Conservation (phyloP, 2,888 invertebrate species). For the Carpatolechia fugitivella region DNA sequence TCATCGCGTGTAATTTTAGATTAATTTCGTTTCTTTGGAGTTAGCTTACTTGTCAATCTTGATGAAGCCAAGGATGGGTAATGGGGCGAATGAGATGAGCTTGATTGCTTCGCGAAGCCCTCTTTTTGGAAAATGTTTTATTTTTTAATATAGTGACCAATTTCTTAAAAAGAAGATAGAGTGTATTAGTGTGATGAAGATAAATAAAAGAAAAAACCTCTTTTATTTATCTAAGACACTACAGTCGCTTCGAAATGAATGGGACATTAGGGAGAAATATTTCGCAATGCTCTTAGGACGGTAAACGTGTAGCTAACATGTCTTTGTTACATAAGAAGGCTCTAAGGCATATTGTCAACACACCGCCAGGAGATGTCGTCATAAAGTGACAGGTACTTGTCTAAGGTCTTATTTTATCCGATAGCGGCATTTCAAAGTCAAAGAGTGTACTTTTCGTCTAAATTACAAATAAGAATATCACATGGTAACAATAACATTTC, state of each 20-base stretch:
- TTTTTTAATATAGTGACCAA: not conserved
- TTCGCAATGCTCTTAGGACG: not conserved
- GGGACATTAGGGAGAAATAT: not conserved
- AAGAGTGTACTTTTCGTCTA: not conserved
- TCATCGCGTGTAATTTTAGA: not conserved
- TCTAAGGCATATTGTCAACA: conserved; percentile 19
- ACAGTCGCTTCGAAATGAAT: not conserved
- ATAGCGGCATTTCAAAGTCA: conserved; percentile 8
- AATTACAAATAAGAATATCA: not conserved
- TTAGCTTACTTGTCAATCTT: not conserved
- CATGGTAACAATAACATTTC: not conserved
- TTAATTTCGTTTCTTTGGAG: not conserved
- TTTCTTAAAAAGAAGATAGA: not conserved
- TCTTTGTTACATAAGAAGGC: conserved; percentile 20
- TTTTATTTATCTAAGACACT: too few species aligned
- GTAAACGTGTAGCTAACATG: conserved; percentile 8
- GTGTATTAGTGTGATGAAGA: too few species aligned
- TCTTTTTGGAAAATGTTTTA: not conserved
- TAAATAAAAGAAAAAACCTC: too few species aligned
- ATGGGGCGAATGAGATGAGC: not conserved
- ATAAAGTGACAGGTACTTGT: conserved; percentile 14
- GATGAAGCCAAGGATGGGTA: not conserved
- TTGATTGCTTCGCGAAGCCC: not conserved
- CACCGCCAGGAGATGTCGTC: conserved; percentile 11
- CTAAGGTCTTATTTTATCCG: conserved; percentile 9